A percentile compares a stretch with the other conserved stretches of the same genome.
Evolutionary conservation across 1,140 invertebrate species (phyloP).

Genomic region (Linepithema humile): DNA sequence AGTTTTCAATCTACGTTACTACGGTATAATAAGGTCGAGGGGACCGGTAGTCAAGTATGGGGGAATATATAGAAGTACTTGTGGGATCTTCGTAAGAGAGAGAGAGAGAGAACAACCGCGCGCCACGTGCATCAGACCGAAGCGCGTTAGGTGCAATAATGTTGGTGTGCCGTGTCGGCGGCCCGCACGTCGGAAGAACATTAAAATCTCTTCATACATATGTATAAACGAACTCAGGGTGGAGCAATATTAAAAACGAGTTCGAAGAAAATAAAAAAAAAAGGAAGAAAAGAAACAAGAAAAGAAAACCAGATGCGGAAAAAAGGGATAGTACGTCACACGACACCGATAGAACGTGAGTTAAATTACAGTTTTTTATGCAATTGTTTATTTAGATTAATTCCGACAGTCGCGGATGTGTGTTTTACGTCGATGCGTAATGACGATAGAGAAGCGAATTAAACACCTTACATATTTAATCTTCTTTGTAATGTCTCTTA

Average conservation of each 20-base stretch:
- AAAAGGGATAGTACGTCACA: conserved; percentile 18
- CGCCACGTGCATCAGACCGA: conserved; percentile 62
- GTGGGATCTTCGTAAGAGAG: conserved; percentile 30
- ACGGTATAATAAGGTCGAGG: conserved; percentile 35
- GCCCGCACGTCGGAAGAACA: conserved; percentile 67
- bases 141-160: conserved; percentile 67
- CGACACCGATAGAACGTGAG: background rate
- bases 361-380: conserved; percentile 57
- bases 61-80: conserved; percentile 53
- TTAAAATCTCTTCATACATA: conserved; percentile 76
- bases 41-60: conserved; percentile 37
- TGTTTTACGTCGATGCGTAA: too few relatives aligned
- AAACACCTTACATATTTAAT: background rate
- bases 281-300: background rate
- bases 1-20: conserved; percentile 32
- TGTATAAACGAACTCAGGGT: conserved; percentile 66
- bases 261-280: conserved; percentile 62
- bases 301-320: background rate
- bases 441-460: too few relatives aligned
- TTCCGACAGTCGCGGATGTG: background rate
- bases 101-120: conserved; percentile 11
- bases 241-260: conserved; percentile 72
- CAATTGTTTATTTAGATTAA: conserved; percentile 19
- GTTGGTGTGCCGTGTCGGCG: conserved; percentile 59
- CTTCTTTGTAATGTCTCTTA: background rate